phyloP scores from a whole-genome alignment of 2,113 vertebrate genomes.

The Istiophorus platypterus region DNA sequence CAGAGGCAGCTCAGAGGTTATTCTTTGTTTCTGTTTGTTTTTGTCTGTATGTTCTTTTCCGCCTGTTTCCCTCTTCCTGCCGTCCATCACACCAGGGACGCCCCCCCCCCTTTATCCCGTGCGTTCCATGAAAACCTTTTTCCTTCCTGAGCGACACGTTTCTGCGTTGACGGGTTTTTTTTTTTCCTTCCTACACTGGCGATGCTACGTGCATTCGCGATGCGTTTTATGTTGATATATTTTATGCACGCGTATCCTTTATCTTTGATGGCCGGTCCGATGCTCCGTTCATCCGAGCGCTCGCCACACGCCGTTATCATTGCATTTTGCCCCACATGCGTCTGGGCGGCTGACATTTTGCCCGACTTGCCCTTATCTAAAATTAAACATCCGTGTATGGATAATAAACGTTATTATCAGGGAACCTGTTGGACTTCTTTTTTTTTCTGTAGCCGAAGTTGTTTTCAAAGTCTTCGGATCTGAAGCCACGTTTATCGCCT shows the following conservation, averaged over 20 bases:
- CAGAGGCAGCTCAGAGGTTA: no score
- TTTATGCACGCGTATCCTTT: neutral
- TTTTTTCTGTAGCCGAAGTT: no score
- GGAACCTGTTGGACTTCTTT: neutral
- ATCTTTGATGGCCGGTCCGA: neutral
- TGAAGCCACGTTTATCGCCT: no score
- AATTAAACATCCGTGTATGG: no score
- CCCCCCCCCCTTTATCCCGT: no score
- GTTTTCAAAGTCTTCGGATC: neutral
- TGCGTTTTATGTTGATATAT: neutral
- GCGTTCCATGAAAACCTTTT: no score
- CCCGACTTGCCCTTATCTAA: neutral
- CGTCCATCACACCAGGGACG: no score
- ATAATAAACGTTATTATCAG: neutral
- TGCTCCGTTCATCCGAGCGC: neutral
- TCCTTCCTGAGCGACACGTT: no score
- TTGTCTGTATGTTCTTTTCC: no score
- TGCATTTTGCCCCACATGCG: neutral
- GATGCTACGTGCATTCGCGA: neutral
- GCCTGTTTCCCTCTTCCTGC: no score
- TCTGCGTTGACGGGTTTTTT: neutral
- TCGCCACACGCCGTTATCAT: neutral
- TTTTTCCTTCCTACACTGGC: no score
- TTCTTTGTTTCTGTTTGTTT: no score
- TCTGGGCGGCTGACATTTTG: neutral